These are phyloP conservation scores for Myopa tessellatipennis DNA, from an alignment of 2,888 invertebrate species.

Conservation along the genomic window DNA sequence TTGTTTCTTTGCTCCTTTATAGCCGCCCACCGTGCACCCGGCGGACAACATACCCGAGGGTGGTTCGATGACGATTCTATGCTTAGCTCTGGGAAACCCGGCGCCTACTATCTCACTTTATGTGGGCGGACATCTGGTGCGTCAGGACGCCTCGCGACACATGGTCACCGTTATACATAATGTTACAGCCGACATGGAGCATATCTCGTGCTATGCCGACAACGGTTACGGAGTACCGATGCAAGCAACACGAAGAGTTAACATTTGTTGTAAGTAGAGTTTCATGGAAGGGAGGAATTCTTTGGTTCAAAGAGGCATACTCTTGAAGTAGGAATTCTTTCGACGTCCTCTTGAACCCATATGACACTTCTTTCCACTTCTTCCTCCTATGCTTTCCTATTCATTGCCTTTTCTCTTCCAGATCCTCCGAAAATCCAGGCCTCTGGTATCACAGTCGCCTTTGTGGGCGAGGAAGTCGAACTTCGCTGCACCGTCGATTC, in stretches of 20 bases:
- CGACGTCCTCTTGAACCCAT: neutral
- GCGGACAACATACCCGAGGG: slow-evolving; percentile 86
- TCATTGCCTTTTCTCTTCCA: slow-evolving; percentile 58
- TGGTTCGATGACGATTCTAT: slow-evolving; percentile 86
- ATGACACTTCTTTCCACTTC: slow-evolving; percentile 18
- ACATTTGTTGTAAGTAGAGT: slow-evolving; percentile 80
- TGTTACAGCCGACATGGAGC: slow-evolving; percentile 85
- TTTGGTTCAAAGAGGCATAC: neutral
- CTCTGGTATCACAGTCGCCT: slow-evolving; percentile 81
- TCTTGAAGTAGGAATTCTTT: neutral
- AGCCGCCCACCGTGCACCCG: slow-evolving; percentile 87
- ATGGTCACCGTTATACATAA: slow-evolving; percentile 90
- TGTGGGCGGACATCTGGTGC: slow-evolving; percentile 78
- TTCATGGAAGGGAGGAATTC: too few relatives aligned
- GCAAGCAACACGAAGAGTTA: slow-evolving; percentile 84
- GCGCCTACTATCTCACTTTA: slow-evolving; percentile 87
- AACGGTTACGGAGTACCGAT: slow-evolving; percentile 89
- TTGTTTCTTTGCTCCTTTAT: slow-evolving; percentile 42
- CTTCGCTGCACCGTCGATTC: slow-evolving; percentile 83
- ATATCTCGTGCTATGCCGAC: slow-evolving; percentile 88
- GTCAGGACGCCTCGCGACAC: slow-evolving; percentile 84
- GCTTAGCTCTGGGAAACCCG: slow-evolving; percentile 87
- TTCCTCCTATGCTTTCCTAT: neutral
- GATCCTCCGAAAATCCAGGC: slow-evolving; percentile 83
- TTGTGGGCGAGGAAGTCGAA: slow-evolving; percentile 80